Conservation (phyloP, 2,797 vertebrate species). For the Benthosema pterotum region DNA sequence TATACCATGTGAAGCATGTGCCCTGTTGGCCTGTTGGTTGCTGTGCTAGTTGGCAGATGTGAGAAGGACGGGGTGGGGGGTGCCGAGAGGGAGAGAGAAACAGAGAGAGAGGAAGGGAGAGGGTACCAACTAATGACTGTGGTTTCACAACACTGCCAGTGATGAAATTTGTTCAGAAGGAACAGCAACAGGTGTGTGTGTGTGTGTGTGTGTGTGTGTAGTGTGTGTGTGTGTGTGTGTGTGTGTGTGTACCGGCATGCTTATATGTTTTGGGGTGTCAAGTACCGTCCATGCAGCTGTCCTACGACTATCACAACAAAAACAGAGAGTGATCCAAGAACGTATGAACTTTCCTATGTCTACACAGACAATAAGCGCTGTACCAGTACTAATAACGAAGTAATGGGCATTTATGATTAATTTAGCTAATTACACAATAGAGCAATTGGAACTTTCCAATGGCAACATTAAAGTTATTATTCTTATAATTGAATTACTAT, state of each 20-base stretch:
- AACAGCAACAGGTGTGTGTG: conserved; percentile 77
- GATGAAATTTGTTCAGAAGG: conserved; percentile 77
- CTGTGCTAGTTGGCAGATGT: conserved; percentile 56
- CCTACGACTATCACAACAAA: conserved; percentile 65
- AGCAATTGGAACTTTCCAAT: conserved; percentile 70
- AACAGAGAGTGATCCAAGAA: conserved; percentile 39
- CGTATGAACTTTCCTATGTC: neutral
- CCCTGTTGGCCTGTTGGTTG: conserved; percentile 26
- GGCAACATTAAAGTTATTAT: conserved; percentile 34
- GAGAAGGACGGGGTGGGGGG: neutral
- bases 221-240: conserved; percentile 21
- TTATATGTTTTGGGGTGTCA: conserved; percentile 35
- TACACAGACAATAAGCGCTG: neutral
- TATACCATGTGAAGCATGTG: conserved; percentile 72
- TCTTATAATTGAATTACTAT: conserved; percentile 62
- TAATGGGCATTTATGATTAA: conserved; percentile 30
- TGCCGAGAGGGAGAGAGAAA: conserved; percentile 28
- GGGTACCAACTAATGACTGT: conserved; percentile 44
- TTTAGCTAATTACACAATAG: conserved; percentile 7
- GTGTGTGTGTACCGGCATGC: conserved; percentile 24
- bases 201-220: conserved; percentile 26
- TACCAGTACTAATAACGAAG: neutral
- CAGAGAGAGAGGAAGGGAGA: conserved; percentile 7
- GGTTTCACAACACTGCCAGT: conserved; percentile 76
- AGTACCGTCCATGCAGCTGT: conserved; percentile 55